Base-by-base conservation (phyloP, 2,797 vertebrate species). In the Echeneis naucrates region DNA sequence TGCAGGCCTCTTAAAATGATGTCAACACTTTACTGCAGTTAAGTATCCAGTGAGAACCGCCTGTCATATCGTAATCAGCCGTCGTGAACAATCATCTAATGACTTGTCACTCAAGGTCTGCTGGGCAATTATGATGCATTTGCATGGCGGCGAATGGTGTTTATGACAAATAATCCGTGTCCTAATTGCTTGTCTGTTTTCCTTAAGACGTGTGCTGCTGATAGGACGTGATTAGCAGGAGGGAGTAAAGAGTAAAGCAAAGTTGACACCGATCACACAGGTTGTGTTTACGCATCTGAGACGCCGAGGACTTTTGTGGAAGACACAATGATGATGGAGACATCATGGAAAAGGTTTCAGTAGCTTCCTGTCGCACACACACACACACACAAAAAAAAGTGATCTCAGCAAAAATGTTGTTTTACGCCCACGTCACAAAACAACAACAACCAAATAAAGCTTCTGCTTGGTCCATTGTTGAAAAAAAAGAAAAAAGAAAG, bases 41-140 rank as follows among this genome's bases (percentile, higher is more conserved):
- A 82, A 83, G 89, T 81, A 84, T 93, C 87, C 75, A 91, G 88
- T 61, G 87, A 90, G 87, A 89, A 83, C 77, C 88, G 88, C 85
- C 89, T 90, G 93, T 92, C 92, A 89, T 83, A 83, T 84, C 86
- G 85, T 93, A 94, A 95, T 95, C 94, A 95, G 89, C 92, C 85
- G 87, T 91, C 86, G 88, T 74, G 88, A 93, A 94, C 93, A 95
- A 95, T 95, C 94, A 94, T 88, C 89, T 93, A 94, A 94, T 95
- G 93, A 92, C 94, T 90, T 93, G 95, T 95, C 94, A 94, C 93
- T 95, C 95, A 95, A 89, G 91, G 86, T 87, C 89, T 93, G 92
- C 91, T 84, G 91, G 90, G 94, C 92, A 95, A 94, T 95, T 95
- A 94, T 89, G 92, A 69, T 81, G 87, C 93, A 95, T 95, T 95